Conservation (phyloP, 1,140 invertebrate genomes). For the Drosophila prosaltans region DNA sequence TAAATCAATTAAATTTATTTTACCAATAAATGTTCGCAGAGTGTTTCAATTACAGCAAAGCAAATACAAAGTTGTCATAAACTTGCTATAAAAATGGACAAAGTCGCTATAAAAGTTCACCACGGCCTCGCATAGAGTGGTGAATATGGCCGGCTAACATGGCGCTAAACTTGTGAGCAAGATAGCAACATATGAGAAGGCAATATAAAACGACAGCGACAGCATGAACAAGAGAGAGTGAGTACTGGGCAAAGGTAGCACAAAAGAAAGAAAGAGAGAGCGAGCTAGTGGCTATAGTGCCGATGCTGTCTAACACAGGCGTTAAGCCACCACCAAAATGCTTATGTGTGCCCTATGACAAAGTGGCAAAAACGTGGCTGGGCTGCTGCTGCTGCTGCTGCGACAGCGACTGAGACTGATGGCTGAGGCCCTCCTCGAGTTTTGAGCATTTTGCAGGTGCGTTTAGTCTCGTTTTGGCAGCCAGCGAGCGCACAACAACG, state of each 20-base stretch:
- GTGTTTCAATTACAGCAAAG: constrained; percentile 42
- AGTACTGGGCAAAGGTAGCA: background rate
- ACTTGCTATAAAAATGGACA: constrained; percentile 8
- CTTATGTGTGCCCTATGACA: constrained; percentile 52
- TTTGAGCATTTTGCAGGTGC: constrained; percentile 59
- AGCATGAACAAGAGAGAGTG: no score
- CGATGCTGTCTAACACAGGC: constrained; percentile 24
- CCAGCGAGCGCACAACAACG: constrained; percentile 73
- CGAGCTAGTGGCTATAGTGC: background rate
- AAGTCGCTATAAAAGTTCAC: constrained; percentile 41
- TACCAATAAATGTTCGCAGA: background rate
- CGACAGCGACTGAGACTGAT: constrained; percentile 1
- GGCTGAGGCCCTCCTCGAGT: constrained; percentile 16
- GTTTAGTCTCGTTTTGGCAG: constrained; percentile 82
- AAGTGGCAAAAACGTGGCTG: constrained; percentile 65
- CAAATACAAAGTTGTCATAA: constrained; percentile 19
- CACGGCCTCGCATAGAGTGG: constrained; percentile 20
- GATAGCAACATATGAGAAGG: constrained; percentile 29
- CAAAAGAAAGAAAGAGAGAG: background rate
- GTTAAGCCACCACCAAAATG: constrained; percentile 28
- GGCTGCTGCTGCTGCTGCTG: constrained; percentile 32
- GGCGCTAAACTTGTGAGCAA: constrained; percentile 53
- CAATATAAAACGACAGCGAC: background rate
- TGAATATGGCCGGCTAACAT: constrained; percentile 54
- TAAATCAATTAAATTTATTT: background rate